These are phyloP conservation scores for Phyllostomus discolor DNA, from an alignment of 2,113 vertebrate species.

Conservation along the genomic window DNA sequence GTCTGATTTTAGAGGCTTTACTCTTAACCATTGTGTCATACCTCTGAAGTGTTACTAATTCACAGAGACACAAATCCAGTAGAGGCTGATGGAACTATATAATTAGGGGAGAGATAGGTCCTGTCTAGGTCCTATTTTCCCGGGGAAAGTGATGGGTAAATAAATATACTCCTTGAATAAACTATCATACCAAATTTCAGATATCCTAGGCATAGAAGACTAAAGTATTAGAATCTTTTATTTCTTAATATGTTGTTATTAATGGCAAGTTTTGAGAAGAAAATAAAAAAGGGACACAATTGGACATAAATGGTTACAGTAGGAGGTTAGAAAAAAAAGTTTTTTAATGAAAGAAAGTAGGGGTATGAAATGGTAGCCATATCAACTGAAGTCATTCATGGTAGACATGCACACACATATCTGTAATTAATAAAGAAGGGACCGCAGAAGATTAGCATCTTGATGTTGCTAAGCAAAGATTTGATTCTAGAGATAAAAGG, in stretches of 20 bases:
- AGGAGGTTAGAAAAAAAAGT: neutral
- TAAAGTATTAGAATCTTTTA: neutral
- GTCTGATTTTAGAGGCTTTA: neutral
- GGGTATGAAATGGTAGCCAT: neutral
- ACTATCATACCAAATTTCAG: neutral
- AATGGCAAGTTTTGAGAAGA: neutral
- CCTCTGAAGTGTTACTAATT: neutral
- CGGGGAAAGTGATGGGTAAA: neutral
- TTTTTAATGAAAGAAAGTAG: neutral
- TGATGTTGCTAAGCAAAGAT: neutral
- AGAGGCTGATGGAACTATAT: neutral
- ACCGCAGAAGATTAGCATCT: neutral
- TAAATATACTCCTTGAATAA: neutral
- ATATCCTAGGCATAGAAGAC: neutral
- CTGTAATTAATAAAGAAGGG: neutral
- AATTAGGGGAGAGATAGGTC: neutral
- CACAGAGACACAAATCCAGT: neutral
- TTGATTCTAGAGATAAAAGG: neutral
- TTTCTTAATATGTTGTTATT: neutral
- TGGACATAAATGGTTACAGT: neutral
- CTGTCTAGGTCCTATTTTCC: neutral
- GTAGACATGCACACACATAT: fast-evolving
- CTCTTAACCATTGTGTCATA: neutral
- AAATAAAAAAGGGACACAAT: neutral
- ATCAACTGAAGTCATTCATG: neutral